A percentile compares a stretch with the other conserved stretches of the same genome.
These are phyloP conservation scores for Ancistrus triradiatus DNA, from an alignment of 2,113 vertebrate genomes.

Conservation along the genomic window DNA sequence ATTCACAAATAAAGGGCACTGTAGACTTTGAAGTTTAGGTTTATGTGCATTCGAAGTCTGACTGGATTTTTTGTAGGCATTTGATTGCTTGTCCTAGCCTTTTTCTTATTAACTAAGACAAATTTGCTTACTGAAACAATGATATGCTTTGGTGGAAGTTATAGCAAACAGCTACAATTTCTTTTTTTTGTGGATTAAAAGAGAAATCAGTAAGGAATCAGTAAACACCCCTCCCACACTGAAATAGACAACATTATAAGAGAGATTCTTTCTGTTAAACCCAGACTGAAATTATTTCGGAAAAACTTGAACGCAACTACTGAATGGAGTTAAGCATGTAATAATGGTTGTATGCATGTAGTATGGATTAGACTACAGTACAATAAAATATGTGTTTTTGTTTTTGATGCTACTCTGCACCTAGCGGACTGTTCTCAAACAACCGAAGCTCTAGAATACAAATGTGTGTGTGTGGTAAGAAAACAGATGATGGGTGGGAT, in stretches of 20 bases:
- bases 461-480: too few species aligned
- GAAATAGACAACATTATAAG: too few species aligned
- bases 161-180: slow-evolving; percentile 17
- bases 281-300: too few species aligned
- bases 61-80: slow-evolving; percentile 22
- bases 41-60: slow-evolving; percentile 26
- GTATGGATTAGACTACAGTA: too few species aligned
- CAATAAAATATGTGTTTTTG: too few species aligned
- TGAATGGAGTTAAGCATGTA: too few species aligned
- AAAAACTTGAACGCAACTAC: too few species aligned
- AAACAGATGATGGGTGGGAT: too few species aligned
- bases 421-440: slow-evolving; percentile 34
- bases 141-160: slow-evolving; percentile 34
- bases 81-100: slow-evolving; percentile 18
- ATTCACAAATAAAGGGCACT: slow-evolving; percentile 55
- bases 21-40: slow-evolving; percentile 50
- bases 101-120: slow-evolving; percentile 44
- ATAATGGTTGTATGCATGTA: too few species aligned
- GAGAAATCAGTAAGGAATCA: not conserved
- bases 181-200: slow-evolving; percentile 7
- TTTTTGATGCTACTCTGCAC: too few species aligned
- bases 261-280: too few species aligned
- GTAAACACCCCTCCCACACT: too few species aligned
- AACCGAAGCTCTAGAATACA: slow-evolving; percentile 24
- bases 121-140: slow-evolving; percentile 40